Percentiles rank a stretch among this genome's conserved stretches.
These are phyloP conservation scores for Serranus cabrilla DNA, from an alignment of 2,797 vertebrate species.

Conservation along the genomic window DNA sequence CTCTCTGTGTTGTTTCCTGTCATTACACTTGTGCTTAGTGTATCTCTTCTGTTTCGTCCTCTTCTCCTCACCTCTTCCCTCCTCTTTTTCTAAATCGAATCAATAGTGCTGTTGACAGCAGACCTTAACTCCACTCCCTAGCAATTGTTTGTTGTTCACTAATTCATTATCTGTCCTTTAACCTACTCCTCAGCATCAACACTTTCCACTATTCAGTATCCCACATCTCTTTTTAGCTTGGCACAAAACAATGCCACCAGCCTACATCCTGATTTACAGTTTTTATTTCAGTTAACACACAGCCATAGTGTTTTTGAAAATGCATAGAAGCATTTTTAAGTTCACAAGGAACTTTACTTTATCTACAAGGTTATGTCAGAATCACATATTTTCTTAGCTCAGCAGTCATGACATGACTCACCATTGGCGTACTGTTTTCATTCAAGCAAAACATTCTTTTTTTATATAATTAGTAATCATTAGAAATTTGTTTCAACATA, in stretches of 20 bases:
- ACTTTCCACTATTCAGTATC: constrained; percentile 63
- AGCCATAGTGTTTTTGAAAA: too few relatives aligned
- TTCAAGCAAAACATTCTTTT: too few relatives aligned
- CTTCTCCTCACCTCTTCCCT: not conserved
- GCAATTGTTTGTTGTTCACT: constrained; percentile 17
- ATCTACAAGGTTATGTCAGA: too few relatives aligned
- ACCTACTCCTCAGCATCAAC: constrained; percentile 54
- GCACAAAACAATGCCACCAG: not conserved
- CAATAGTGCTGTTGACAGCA: constrained; percentile 26
- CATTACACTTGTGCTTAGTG: not conserved
- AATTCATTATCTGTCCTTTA: constrained; percentile 24
- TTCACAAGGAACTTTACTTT: too few relatives aligned
- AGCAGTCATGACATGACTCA: too few relatives aligned
- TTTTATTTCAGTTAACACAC: too few relatives aligned
- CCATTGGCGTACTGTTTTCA: too few relatives aligned
- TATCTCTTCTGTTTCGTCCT: not conserved
- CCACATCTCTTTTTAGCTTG: constrained; percentile 23
- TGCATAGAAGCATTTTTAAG: too few relatives aligned
- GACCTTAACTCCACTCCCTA: constrained; percentile 4
- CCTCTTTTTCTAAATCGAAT: not conserved
- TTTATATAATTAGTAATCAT: too few relatives aligned
- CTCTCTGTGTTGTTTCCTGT: too few relatives aligned
- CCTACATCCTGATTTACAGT: not conserved
- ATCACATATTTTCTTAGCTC: too few relatives aligned
- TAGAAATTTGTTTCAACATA: too few relatives aligned